Evolutionary conservation across 2,113 vertebrate genomes (phyloP).

Genomic region (Leiothrix lutea): DNA sequence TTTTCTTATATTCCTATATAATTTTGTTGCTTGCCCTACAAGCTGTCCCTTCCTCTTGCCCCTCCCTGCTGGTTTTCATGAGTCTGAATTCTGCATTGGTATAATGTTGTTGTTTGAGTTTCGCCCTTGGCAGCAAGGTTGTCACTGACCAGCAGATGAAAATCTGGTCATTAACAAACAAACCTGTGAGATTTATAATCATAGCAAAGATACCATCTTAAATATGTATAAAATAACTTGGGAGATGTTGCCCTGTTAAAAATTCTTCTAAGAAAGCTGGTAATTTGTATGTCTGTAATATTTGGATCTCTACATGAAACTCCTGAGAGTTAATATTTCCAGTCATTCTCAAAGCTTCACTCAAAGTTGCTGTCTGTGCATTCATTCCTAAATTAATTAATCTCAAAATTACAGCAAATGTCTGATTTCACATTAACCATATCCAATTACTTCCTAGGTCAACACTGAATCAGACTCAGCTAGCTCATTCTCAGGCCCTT

Average conservation of each 20-base stretch:
- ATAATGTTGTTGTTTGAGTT: background rate
- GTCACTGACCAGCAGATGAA: background rate
- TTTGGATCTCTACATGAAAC: background rate
- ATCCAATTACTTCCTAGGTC: background rate
- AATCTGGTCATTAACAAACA: background rate
- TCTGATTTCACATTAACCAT: slow-evolving; percentile 3
- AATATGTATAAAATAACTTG: background rate
- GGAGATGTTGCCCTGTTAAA: background rate
- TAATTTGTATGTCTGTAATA: background rate
- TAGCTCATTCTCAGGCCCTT: background rate
- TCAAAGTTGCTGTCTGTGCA: background rate
- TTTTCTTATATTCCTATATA: background rate
- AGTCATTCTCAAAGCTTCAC: background rate
- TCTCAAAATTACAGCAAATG: background rate
- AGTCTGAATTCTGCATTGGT: background rate
- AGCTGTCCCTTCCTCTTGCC: background rate
- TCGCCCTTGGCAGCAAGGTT: background rate
- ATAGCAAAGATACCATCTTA: background rate
- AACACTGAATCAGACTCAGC: background rate
- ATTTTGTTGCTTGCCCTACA: background rate
- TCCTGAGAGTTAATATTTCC: background rate
- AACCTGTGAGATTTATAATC: background rate
- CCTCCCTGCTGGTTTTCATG: background rate
- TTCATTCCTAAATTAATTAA: slow-evolving; percentile 3
- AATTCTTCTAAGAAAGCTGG: background rate